Evolutionary conservation across 2,888 invertebrate species (phyloP).

Genomic region (Ommatoiulus sabulosus): DNA sequence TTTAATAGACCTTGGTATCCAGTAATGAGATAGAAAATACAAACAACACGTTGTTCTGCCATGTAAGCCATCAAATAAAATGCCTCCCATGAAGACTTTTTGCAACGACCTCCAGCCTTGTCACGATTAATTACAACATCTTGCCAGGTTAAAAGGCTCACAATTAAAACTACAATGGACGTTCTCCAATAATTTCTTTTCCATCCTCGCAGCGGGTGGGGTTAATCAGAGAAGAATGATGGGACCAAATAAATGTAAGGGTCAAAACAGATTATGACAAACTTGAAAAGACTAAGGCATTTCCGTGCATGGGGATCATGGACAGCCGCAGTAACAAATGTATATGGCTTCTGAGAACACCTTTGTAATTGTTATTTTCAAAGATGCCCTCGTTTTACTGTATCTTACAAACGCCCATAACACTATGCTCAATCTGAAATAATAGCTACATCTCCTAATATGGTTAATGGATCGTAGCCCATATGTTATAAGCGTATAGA

Average conservation of each 20-base stretch:
- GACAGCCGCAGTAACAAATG: neutral
- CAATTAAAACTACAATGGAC: conserved; percentile 48
- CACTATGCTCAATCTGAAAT: neutral
- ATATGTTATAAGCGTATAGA: too few relatives aligned
- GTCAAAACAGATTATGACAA: conserved; percentile 37
- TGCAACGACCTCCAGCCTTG: conserved; percentile 41
- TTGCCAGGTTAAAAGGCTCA: conserved; percentile 44
- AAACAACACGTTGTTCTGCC: conserved; percentile 35
- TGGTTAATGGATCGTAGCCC: too few relatives aligned
- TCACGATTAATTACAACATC: conserved; percentile 48
- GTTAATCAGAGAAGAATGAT: conserved; percentile 48
- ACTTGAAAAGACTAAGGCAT: neutral
- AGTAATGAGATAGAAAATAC: conserved; percentile 29
- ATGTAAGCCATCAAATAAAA: conserved; percentile 41
- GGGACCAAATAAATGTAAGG: conserved; percentile 41
- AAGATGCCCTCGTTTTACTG: neutral
- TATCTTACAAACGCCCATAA: neutral
- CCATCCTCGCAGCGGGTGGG: conserved; percentile 6
- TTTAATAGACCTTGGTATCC: neutral
- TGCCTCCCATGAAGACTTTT: conserved; percentile 45
- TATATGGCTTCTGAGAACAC: neutral
- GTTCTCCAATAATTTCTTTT: conserved; percentile 44
- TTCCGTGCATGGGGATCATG: neutral
- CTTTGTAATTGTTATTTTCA: neutral
- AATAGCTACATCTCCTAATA: too few relatives aligned